Evolutionary conservation across 2,797 vertebrate species (phyloP).

Genomic region (Podarcis siculus): DNA sequence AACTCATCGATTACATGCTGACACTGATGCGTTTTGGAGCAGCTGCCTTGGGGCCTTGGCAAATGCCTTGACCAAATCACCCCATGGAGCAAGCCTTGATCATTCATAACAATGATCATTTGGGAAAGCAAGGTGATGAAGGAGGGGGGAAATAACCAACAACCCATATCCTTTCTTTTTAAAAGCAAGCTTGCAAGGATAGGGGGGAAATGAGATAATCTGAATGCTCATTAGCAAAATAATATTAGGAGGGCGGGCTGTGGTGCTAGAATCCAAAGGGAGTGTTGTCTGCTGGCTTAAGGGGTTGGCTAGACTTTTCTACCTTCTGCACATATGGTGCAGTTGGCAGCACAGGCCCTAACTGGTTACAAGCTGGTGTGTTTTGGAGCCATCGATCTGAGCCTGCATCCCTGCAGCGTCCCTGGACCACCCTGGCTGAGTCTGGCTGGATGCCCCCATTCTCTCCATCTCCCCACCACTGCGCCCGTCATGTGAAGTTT

Average conservation of each 20-base stretch:
- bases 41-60: not conserved
- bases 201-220: not conserved
- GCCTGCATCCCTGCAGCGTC: not conserved
- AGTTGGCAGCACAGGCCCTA: not conserved
- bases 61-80: not conserved
- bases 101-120: not conserved
- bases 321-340: not conserved
- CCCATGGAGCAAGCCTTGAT: not conserved
- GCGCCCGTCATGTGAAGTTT: not conserved
- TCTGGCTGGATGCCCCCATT: not conserved
- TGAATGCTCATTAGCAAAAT: not conserved
- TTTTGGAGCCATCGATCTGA: not conserved
- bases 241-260: not conserved
- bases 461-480: not conserved
- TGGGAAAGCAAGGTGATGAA: not conserved
- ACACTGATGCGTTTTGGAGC: not conserved
- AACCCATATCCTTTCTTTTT: not conserved
- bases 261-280: not conserved
- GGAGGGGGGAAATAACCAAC: too few relatives aligned
- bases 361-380: not conserved
- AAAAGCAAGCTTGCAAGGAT: constrained; percentile 1
- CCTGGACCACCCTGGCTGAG: constrained; percentile 2
- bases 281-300: not conserved
- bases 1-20: not conserved
- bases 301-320: not conserved